Conservation (phyloP, 1,140 invertebrate genomes). For the Eciton burchellii region DNA sequence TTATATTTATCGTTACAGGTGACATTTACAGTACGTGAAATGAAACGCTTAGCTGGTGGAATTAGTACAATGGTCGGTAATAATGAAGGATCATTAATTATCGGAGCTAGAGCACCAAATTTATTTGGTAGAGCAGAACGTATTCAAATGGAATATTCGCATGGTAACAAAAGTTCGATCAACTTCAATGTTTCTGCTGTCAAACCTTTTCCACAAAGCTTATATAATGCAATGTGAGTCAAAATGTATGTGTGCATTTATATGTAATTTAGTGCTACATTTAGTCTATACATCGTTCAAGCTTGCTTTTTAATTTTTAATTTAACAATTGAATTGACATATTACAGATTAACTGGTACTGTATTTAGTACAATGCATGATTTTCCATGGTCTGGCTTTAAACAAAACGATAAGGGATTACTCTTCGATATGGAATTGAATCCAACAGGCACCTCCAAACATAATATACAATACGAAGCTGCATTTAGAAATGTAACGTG, state of each 20-base stretch:
- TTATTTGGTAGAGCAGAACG: slow-evolving; percentile 93
- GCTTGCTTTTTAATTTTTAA: no score
- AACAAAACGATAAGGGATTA: slow-evolving; percentile 88
- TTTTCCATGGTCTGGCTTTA: slow-evolving; percentile 93
- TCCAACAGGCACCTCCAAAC: slow-evolving; percentile 87
- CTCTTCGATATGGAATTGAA: slow-evolving; percentile 89
- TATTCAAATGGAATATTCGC: slow-evolving; percentile 90
- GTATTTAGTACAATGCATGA: slow-evolving; percentile 91
- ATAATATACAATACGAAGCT: slow-evolving; percentile 94
- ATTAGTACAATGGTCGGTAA: slow-evolving; percentile 93
- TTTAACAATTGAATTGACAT: slow-evolving; percentile 39
- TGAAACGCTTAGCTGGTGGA: slow-evolving; percentile 91
- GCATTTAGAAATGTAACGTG: slow-evolving; percentile 91
- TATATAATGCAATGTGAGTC: slow-evolving; percentile 81
- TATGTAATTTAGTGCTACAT: background rate
- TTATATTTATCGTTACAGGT: slow-evolving; percentile 86
- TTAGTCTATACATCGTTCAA: slow-evolving; percentile 15
- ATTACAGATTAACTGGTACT: slow-evolving; percentile 88
- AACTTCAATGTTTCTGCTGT: slow-evolving; percentile 90
- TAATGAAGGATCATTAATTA: slow-evolving; percentile 93
- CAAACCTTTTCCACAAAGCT: slow-evolving; percentile 90
- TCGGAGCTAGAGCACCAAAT: slow-evolving; percentile 91
- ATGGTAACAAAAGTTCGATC: slow-evolving; percentile 90
- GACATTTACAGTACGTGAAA: slow-evolving; percentile 93
- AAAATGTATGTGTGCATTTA: background rate